Evolutionary conservation across 2,888 invertebrate species (phyloP), one percentile per base, ranked within the genome.

Genomic region (Meteorus cinctellus): DNA sequence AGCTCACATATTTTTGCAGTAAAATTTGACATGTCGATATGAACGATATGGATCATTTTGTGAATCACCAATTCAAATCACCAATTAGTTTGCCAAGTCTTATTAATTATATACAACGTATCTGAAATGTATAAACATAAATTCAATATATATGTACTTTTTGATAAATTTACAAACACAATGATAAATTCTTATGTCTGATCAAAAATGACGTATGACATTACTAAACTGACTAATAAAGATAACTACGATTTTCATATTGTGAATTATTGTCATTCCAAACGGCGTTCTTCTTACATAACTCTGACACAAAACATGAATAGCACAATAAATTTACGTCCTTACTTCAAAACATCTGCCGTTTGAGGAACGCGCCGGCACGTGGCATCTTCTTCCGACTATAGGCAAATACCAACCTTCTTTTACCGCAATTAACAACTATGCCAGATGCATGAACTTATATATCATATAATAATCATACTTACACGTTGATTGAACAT

Each of bases 311-410:
- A 5, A 34, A n/a, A 34, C 27, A 31, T 63, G 34, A 34, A 34
- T 31, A 34, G 63, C 34, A 41, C 34, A n/a, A 67, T 74, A 34
- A 55, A 60, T 67, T 60, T 36, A 31, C 60, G 59, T 55, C 19
- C 6, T 24, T 51, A 70, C 34, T 63, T 31, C 31, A 14, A 59
- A 24, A 74, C 74, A 74, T 74, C 74, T 74, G 74, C 59, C 60
- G 67, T 60, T 74, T 19, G 36, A 59, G 41, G 24, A 70, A 67
- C 41, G 29, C 34, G 14, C 36, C 27, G 74, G 74, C 74, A 67
- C 74, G 74, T 74, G 74, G 67, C 74, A 67, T 67, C 59, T 31
- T 69, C 55, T 67, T 36, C 41, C 27, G 45, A 48, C 16, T 74
- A 36, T 1, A 55, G 55, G 45, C 59, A 74, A 67, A 59, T n/a